Conservation (phyloP, 2,888 invertebrate genomes). For the Lamellibrachia satsuma region DNA sequence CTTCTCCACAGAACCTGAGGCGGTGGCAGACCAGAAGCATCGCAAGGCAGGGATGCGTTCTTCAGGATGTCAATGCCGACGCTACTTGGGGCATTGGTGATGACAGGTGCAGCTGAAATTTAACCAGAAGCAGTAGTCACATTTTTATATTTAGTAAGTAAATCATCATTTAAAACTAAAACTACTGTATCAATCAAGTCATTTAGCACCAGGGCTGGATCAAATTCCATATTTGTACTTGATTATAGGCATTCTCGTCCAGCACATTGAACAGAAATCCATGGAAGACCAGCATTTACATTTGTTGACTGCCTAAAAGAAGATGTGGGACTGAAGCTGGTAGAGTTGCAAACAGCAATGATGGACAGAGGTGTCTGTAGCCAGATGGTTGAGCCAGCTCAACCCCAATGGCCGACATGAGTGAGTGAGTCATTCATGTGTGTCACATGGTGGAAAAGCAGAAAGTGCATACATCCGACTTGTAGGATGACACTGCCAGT, state of each 20-base stretch:
- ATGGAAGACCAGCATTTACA: too few relatives aligned
- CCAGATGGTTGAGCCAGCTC: too few relatives aligned
- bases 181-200: too few relatives aligned
- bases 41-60: slow-evolving; percentile 63
- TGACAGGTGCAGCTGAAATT: slow-evolving; percentile 63
- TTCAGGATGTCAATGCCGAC: slow-evolving; percentile 63
- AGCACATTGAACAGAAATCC: too few relatives aligned
- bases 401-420: too few relatives aligned
- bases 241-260: too few relatives aligned
- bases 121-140: neutral
- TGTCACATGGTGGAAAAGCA: neutral
- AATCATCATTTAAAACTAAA: neutral
- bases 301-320: too few relatives aligned
- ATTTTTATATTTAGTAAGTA: neutral
- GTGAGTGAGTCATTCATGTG: neutral
- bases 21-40: slow-evolving; percentile 63
- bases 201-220: too few relatives aligned
- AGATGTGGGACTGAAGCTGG: too few relatives aligned
- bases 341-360: too few relatives aligned
- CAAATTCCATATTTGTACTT: too few relatives aligned
- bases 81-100: slow-evolving; percentile 61
- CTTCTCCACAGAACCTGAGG: slow-evolving; percentile 65
- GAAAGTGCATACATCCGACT: slow-evolving; percentile 59
- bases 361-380: too few relatives aligned
- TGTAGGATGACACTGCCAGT: slow-evolving; percentile 47